Evolutionary conservation across 2,888 invertebrate genomes (phyloP), one percentile per base, ranked within the genome.

Genomic region (Synergus gifuensis): DNA sequence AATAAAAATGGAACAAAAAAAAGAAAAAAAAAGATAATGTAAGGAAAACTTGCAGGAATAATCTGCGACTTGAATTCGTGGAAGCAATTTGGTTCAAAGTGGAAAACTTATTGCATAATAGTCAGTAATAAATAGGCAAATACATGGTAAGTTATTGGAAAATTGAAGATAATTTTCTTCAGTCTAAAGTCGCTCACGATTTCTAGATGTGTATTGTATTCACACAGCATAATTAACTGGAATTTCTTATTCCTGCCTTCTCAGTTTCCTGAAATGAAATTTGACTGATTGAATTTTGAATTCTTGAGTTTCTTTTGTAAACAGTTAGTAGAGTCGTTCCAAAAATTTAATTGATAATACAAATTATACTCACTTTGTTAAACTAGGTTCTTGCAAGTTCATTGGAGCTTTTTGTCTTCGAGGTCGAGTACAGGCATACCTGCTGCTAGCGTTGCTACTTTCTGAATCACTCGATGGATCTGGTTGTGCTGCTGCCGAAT

Each of bases 341-440:
- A 42, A 0, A 42, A 12, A 40, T 11, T 7, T 44, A 40, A 44
- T 36, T 18, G 44, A 42, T 16, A 66, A 42, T 67, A 7, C 3
- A 67, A 49, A 14, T 16, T 7, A 49, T 81, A 81, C 86, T 85
- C 76, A 90, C 91, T 80, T 88, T 58, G 9, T 76, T 63, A 91
- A 87, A 67, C 44, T 88, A 9, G 90, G 91, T 79, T 91, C 91
- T 69, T 87, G 83, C 9, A 91, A 83, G 78, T 83, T 88, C 12
- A 54, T 79, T 4, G 90, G 89, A 18, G 89, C 89, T 81, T 88
- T 89, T 44, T 86, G 87, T 44, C 91, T 86, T 81, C 86, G 88
- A 11, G 90, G 90, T 44, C 91, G 87, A 67, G 44, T 78, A 1
- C 78, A 36, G 9, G 81, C 49, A 42, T 44, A 64, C 36, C 66